Evolutionary conservation across 2,888 invertebrate species (phyloP).

Genomic region (Athalia circularis): DNA sequence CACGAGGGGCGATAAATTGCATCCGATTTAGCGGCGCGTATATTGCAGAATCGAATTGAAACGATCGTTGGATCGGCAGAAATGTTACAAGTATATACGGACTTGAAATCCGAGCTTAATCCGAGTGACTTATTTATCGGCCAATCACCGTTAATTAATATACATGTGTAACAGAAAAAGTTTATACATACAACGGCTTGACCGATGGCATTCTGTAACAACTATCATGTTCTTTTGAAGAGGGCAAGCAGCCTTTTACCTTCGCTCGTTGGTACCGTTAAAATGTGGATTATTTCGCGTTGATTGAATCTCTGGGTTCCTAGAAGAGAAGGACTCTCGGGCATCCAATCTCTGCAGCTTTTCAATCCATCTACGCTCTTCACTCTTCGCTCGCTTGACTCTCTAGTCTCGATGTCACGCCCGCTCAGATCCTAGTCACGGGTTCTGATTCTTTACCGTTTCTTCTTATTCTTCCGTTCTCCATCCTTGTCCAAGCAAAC

Average conservation of each 20-base stretch:
- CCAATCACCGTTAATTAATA: slow-evolving; percentile 5
- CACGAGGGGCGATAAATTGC: slow-evolving; percentile 8
- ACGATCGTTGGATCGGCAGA: background rate
- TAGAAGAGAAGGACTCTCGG: slow-evolving; percentile 7
- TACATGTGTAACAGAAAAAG: too few relatives aligned
- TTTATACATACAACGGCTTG: too few relatives aligned
- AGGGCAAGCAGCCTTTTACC: slow-evolving; percentile 5
- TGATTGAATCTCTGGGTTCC: slow-evolving; percentile 46
- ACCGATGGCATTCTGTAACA: background rate
- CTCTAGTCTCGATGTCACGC: slow-evolving; percentile 38
- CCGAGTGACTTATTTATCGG: slow-evolving; percentile 26
- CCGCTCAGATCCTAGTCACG: slow-evolving; percentile 23
- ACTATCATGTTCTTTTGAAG: slow-evolving; percentile 19
- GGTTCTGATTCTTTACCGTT: slow-evolving; percentile 6
- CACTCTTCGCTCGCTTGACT: background rate
- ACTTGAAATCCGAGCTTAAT: slow-evolving; percentile 11
- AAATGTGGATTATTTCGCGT: slow-evolving; percentile 47
- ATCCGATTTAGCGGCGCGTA: background rate
- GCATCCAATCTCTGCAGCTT: background rate
- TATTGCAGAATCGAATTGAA: background rate
- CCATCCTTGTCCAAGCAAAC: slow-evolving; percentile 23
- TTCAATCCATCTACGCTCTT: background rate
- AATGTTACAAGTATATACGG: background rate
- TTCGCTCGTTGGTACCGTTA: slow-evolving; percentile 38
- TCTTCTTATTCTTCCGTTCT: slow-evolving; percentile 7